Conservation (phyloP, 2,888 invertebrate genomes). For the Teinopalpus imperialis region DNA sequence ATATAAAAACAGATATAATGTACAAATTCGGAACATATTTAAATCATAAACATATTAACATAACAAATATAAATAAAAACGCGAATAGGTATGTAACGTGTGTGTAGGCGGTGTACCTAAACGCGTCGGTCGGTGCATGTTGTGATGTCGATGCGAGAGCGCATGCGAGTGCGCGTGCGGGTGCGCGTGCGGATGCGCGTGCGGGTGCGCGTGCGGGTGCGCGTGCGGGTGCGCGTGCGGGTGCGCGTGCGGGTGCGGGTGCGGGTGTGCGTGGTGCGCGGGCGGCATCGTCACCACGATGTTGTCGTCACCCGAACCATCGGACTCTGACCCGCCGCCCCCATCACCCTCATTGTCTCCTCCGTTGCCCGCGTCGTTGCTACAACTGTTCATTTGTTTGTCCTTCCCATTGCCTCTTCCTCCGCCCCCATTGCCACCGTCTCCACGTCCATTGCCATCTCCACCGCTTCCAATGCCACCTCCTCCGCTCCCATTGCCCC, state of each 20-base stretch:
- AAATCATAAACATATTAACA: too few relatives aligned
- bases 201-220: conserved; percentile 30
- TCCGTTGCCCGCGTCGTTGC: too few relatives aligned
- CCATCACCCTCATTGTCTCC: conserved; percentile 35
- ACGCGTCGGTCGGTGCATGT: conserved; percentile 46
- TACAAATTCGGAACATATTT: too few relatives aligned
- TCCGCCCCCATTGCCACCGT: not conserved
- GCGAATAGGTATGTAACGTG: too few relatives aligned
- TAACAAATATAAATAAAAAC: too few relatives aligned
- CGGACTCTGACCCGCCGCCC: conserved; percentile 64
- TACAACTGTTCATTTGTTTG: too few relatives aligned
- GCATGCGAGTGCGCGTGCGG: conserved; percentile 9
- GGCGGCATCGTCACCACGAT: conserved; percentile 82
- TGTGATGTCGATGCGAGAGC: conserved; percentile 29
- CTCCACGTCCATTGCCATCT: not conserved
- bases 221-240: conserved; percentile 27
- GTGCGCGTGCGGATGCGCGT: conserved; percentile 10
- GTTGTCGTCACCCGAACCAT: conserved; percentile 81
- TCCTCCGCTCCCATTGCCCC: not conserved
- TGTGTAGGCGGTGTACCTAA: conserved; percentile 45
- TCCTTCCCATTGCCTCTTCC: not conserved
- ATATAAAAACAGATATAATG: too few relatives aligned
- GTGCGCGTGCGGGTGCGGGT: conserved; percentile 16
- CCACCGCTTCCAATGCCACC: not conserved
- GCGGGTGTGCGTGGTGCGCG: conserved; percentile 38